Conservation (phyloP, 2,113 vertebrate species). For the Calyptomena viridis region DNA sequence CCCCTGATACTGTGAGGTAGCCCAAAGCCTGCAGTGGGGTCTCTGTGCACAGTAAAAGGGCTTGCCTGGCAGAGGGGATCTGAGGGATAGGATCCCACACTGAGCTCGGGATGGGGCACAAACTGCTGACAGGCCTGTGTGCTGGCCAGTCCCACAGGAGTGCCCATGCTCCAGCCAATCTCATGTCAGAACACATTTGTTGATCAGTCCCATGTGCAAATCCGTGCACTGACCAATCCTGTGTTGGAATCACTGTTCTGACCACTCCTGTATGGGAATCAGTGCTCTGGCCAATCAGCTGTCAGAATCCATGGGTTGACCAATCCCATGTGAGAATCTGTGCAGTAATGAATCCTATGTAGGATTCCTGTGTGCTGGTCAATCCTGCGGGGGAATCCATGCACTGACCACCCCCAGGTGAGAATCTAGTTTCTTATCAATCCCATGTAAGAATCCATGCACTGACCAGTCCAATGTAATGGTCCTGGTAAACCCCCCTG, state of each 20-base stretch:
- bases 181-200: not conserved
- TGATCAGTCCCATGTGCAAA: not conserved
- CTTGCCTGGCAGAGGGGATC: not conserved
- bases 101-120: not conserved
- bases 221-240: accelerated
- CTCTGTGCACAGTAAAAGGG: not conserved
- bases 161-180: not conserved
- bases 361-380: not conserved
- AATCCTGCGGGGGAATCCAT: not conserved
- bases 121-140: accelerated
- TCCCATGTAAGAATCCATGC: not conserved
- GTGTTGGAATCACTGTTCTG: not conserved
- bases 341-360: not conserved
- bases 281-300: not conserved
- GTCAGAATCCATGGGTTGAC: not conserved
- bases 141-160: not conserved
- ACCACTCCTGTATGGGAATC: not conserved
- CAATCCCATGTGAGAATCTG: not conserved
- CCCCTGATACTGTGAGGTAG: not conserved
- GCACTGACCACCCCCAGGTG: not conserved
- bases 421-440: not conserved
- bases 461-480: not conserved
- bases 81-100: not conserved
- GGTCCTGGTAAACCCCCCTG: not conserved
- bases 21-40: not conserved